Percentiles rank a stretch among this genome's conserved stretches.
Evolutionary conservation across 1,140 invertebrate species (phyloP).

Genomic region (Diploscapter pachys): DNA sequence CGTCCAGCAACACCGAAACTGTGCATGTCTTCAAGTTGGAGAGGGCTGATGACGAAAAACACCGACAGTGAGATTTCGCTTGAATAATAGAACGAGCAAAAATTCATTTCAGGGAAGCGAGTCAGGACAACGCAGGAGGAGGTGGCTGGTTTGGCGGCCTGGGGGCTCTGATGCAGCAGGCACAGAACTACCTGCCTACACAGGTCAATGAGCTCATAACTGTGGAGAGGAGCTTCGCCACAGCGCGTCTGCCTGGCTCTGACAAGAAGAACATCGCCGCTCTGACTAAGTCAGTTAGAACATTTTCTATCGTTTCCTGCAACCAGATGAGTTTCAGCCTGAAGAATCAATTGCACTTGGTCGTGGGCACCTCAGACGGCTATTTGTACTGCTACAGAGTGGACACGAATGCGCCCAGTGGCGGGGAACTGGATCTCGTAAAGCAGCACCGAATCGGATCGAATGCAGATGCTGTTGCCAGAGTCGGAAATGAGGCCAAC

Average conservation of each 20-base stretch:
- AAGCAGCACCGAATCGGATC: conserved; percentile 34
- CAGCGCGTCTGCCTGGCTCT: conserved; percentile 27
- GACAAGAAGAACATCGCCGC: conserved; percentile 20
- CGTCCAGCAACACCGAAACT: conserved; percentile 94
- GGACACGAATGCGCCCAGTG: conserved; percentile 8
- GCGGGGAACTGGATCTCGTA: conserved; percentile 30
- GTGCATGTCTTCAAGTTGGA: conserved; percentile 94
- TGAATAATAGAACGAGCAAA: neutral
- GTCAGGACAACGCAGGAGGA: neutral
- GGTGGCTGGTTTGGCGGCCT: conserved; percentile 19
- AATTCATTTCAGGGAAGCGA: conserved; percentile 23
- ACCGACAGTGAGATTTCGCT: conserved; percentile 3
- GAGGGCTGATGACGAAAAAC: conserved; percentile 24
- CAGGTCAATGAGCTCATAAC: conserved; percentile 26
- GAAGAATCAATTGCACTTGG: conserved; percentile 29
- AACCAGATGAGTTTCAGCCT: conserved; percentile 23
- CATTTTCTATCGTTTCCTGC: neutral
- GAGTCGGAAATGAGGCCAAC: too few relatives aligned
- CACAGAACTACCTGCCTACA: conserved; percentile 14
- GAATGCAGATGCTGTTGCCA: too few relatives aligned
- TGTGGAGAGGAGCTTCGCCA: conserved; percentile 25
- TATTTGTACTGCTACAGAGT: conserved; percentile 37
- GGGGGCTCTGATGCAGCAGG: conserved; percentile 11
- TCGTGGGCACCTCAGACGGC: conserved; percentile 37
- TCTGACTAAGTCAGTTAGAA: conserved; percentile 19